Base-by-base conservation (phyloP, 2,797 vertebrate genomes). In the Rousettus madagascariensis region DNA sequence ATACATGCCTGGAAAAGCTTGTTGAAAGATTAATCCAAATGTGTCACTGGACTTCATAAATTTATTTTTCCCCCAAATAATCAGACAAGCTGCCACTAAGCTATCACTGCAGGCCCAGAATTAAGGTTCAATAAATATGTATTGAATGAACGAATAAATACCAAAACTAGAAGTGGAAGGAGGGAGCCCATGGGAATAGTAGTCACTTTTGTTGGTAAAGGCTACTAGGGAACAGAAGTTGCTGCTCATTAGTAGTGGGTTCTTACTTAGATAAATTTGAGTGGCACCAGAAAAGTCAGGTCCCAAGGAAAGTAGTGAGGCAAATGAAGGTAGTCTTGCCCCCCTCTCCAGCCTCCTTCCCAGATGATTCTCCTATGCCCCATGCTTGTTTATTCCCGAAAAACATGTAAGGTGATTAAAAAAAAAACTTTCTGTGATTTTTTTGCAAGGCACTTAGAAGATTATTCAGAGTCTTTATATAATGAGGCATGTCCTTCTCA, bases 21-120 rank as follows among this genome's bases (percentile, higher is more conserved):
- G 78, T 91, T 97, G 95, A 97, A 97, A 97, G 83, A 49, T 91
- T 97, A 97, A 97, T 91, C 74, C 95, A 96, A 89, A 96, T 87
- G 83, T 91, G 79, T 91, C 93, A 94, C 65, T 80, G 75, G 22
- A 53, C 85, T 95, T 96, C 90, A 96, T 95, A 86, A 78, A 72
- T 92, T 90, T 80, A 19, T 84, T 68, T 61, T 74, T 26, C 33
- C 12, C 1, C 19, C 90, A 89, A 96, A 93, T 68, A 83, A 96
- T 93, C 49, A 86, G 53, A 82, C 86, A 92, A 96, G 95, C 95
- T 95, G 65, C 79, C 86, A 71, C 71, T 86, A 91, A 86, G 80
- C 49, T 95, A 6, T 86, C 0, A 30, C 83, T 74, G 86, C 61
- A 74, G 63, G 89, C 53, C 26, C 95, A 86, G 24, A 33, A 92